Evolutionary conservation across 2,888 invertebrate species (phyloP), one percentile per base, ranked within the genome.

Genomic region (Cantharis rufa): DNA sequence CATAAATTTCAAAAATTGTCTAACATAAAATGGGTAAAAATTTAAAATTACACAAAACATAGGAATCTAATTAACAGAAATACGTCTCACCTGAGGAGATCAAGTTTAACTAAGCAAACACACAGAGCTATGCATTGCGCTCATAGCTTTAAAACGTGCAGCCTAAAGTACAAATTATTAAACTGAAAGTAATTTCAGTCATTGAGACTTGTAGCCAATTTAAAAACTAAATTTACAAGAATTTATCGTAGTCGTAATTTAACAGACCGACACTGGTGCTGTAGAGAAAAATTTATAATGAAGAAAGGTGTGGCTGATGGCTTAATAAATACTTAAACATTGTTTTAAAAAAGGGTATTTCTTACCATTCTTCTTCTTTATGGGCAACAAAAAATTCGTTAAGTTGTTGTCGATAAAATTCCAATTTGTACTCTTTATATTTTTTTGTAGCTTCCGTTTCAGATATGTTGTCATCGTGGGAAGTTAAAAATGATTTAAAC

Each of bases 281-380:
- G 88, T 86, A 88, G 88, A 87, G 87, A 87, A 86, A 88, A 88
- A 77, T 32, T 77, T n/a, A 75, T 75, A 69, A 75, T 79, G 83
- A 83, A 84, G 81, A 80, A 82, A 83, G 77, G 80, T 79, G 74
- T 4, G n/a, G 13, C 64, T n/a, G n/a, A 66, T 66, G 13, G 64
- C 24, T 66, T 66, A 66, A 66, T 18, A 15, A 64, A 21, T 18
- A 15, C 3, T 24, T n/a, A 21, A 66, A 21, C 13, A 66, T 24
- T 24, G 16, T n/a, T 18, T 18, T 13, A 16, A 27, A 62, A 61
- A 15, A 68, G 2, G 2, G 18, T 27, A 68, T 77, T 81, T 89
- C 95, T 91, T 92, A 99, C 99, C 99, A 99, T 94, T 99, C 99
- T 89, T 99, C 99, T 86, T 99, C 99, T 90, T 99, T 99, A 90